Evolutionary conservation across 2,113 vertebrate species (phyloP).

Genomic region (Aramus guarauna): DNA sequence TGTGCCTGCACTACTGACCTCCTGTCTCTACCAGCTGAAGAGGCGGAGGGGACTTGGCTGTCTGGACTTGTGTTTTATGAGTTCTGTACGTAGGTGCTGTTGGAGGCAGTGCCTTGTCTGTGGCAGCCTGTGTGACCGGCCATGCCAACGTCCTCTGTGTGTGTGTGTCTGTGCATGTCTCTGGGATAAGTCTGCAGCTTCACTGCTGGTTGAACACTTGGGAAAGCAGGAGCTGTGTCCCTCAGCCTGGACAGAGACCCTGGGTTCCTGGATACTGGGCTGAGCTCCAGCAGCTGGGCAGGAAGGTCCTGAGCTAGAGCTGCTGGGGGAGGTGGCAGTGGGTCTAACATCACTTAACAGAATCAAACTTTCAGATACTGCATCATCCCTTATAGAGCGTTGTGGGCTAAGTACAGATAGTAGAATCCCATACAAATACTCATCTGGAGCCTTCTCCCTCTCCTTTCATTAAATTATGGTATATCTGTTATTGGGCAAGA

Average conservation of each 20-base stretch:
- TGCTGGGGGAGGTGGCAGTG: neutral
- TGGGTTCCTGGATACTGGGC: accelerated
- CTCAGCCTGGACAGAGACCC: neutral
- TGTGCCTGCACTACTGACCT: neutral
- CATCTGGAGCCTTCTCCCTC: neutral
- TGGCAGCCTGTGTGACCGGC: neutral
- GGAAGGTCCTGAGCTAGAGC: neutral
- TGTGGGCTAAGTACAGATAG: neutral
- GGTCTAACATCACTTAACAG: neutral
- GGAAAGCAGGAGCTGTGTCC: neutral
- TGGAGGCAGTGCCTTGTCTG: neutral
- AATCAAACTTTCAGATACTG: neutral
- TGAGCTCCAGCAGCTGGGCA: neutral
- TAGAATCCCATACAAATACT: neutral
- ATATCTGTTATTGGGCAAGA: neutral
- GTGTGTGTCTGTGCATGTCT: accelerated
- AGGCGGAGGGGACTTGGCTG: neutral
- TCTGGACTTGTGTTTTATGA: neutral
- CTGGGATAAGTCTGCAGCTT: neutral
- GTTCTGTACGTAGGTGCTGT: neutral
- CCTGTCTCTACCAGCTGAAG: neutral
- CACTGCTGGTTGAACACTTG: neutral
- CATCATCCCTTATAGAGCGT: accelerated
- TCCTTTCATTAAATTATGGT: neutral
- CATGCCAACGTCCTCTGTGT: accelerated